Conservation (phyloP, 1,140 invertebrate genomes). For the Drosophila obscura region DNA sequence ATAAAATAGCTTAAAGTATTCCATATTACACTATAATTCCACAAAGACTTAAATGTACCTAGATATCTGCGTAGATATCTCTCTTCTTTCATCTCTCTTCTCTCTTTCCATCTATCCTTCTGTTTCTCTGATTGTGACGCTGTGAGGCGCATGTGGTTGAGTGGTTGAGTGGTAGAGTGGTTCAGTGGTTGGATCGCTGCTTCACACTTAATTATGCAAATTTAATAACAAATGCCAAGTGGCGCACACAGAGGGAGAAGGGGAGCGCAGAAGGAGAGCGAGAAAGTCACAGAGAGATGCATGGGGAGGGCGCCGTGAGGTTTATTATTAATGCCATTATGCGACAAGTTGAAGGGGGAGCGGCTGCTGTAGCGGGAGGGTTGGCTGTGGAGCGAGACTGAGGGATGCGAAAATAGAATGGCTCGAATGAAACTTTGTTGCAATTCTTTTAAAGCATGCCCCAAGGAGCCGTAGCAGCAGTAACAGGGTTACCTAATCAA, state of each 20-base stretch:
- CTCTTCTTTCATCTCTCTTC: too few relatives aligned
- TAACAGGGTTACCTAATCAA: constrained; percentile 52
- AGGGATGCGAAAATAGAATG: neutral
- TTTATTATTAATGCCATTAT: constrained; percentile 72
- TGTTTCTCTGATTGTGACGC: neutral
- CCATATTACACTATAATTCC: neutral
- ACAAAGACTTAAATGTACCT: too few relatives aligned
- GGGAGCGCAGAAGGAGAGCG: neutral
- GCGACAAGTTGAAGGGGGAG: constrained; percentile 19
- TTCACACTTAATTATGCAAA: constrained; percentile 79
- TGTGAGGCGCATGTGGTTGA: too few relatives aligned
- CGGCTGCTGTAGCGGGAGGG: neutral
- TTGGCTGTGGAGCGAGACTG: too few relatives aligned
- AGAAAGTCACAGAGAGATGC: too few relatives aligned
- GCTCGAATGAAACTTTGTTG: constrained; percentile 27
- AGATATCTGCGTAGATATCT: too few relatives aligned
- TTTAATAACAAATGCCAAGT: constrained; percentile 75
- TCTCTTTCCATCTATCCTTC: neutral
- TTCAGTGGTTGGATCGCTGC: constrained; percentile 33
- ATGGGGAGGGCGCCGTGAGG: neutral
- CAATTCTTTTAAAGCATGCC: constrained; percentile 74
- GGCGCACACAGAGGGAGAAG: constrained; percentile 10
- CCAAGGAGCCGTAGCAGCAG: constrained; percentile 62
- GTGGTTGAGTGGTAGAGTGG: constrained; percentile 1
- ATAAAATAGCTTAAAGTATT: neutral